These are phyloP conservation scores for Aphrocallistes beatrix DNA, from an alignment of 37 sponge, comb jelly and placozoan genomes.

Conservation along the genomic window DNA sequence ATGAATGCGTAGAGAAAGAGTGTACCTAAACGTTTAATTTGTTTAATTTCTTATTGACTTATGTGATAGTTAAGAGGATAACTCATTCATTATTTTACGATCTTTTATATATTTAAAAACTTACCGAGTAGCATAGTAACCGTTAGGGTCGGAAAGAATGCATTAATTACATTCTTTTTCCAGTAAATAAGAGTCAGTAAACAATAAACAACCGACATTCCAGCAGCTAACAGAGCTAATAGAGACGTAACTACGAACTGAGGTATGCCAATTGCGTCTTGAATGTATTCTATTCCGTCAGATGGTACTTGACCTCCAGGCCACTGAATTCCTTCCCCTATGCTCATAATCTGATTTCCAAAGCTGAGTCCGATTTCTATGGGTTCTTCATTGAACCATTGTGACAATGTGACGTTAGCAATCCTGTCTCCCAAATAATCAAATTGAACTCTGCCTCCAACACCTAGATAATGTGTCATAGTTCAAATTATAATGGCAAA, in stretches of 20 bases:
- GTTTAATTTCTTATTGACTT: too few relatives aligned
- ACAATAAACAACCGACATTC: not conserved
- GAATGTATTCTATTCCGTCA: not conserved
- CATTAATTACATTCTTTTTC: not conserved
- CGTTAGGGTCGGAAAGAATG: not conserved
- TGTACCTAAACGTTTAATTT: not conserved
- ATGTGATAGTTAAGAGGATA: too few relatives aligned
- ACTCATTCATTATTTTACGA: too few relatives aligned
- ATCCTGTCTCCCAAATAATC: not conserved
- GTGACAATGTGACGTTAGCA: not conserved
- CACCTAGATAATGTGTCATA: too few relatives aligned
- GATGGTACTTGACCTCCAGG: not conserved
- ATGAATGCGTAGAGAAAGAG: not conserved
- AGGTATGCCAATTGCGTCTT: not conserved
- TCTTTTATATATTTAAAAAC: too few relatives aligned
- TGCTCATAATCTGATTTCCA: not conserved
- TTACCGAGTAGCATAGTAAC: not conserved
- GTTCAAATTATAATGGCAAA: too few relatives aligned
- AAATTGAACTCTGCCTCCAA: not conserved
- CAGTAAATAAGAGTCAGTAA: not conserved
- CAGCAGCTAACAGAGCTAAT: not conserved
- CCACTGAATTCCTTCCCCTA: not conserved
- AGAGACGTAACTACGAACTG: not conserved
- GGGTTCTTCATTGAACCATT: conserved; percentile 1
- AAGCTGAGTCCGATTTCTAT: not conserved